Evolutionary conservation across 1,140 invertebrate genomes (phyloP), one percentile per base, ranked within the genome.

Genomic region (Dendroctonus ponderosae): DNA sequence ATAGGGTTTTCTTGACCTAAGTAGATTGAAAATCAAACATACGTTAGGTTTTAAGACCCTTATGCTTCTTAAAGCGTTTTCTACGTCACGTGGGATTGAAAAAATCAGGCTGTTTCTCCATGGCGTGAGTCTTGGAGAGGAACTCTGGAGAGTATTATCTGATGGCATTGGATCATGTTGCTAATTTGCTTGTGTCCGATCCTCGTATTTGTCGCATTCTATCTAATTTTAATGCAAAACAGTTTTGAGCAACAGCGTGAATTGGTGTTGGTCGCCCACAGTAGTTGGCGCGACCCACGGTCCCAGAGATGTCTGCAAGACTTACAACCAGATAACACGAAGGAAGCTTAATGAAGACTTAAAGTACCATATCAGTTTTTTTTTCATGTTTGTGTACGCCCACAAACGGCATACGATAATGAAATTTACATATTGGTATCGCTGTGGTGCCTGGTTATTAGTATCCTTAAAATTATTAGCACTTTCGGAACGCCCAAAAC

Each of bases 331-430:
- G 66, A 68, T 68, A 68, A 68, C 66, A 68, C 60, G 66, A 56
- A 68, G 54, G 66, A 68, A 62, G 66, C 66, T 57, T 68, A 68
- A 68, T 68, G 66, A 68, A 68, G 66, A 68, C 66, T 68, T 68
- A 62, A 68, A 68, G 56, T 68, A 63, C 66, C 66, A 62, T 68
- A 68, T 59, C 65, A 61, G 42, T 40, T 62, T 57, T 68, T 68
- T 62, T 62, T 57, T 54, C 42, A 48, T 60, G 46, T 61, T 67
- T 58, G 44, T 49, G 66, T 61, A 58, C 59, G 9, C 57, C 66
- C 38, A 60, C 52, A 15, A 38, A 5, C 39, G 7, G 9, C 8
- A 48, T 44, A 37, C 38, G 57, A 48, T 67, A 67, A 67, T 54
- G 58, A 61, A 67, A 61, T 67, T 67, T 67, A 61, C 65, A 67